Percentiles rank a stretch among this genome's conserved stretches.
Evolutionary conservation across 92 coral and sea anemone genomes (phyloP).

Genomic region (Chrysogorgia sp.): DNA sequence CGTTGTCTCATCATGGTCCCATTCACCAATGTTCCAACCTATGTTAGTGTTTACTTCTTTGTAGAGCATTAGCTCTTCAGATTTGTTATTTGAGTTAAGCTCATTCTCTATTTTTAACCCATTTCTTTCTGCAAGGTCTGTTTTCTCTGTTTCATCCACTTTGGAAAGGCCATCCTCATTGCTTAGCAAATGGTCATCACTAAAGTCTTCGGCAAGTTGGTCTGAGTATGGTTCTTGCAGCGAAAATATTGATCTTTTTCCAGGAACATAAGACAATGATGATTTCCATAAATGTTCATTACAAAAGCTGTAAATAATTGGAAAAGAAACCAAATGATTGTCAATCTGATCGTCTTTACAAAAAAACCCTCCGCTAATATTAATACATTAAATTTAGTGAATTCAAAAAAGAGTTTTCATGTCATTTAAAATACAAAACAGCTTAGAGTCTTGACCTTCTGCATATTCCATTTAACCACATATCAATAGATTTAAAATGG

Average conservation of each 20-base stretch:
- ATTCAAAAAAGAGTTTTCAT: too few species aligned
- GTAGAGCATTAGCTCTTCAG: background rate
- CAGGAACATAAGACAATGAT: slow-evolving; percentile 67
- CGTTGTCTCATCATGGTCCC: background rate
- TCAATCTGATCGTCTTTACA: background rate
- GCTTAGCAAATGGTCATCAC: slow-evolving; percentile 24
- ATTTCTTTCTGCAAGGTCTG: background rate
- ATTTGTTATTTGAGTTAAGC: background rate
- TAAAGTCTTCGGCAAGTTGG: slow-evolving; percentile 58
- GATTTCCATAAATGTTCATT: slow-evolving; percentile 80
- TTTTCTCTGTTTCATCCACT: slow-evolving; percentile 9
- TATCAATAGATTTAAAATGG: slow-evolving; percentile 91
- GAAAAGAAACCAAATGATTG: background rate
- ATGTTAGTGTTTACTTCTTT: background rate
- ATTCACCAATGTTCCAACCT: background rate
- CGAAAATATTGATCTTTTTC: slow-evolving; percentile 84
- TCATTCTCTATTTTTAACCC: background rate
- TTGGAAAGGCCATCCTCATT: slow-evolving; percentile 11
- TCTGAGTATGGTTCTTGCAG: slow-evolving; percentile 65
- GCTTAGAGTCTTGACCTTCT: slow-evolving; percentile 58
- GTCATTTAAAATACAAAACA: background rate
- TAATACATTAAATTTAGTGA: too few species aligned
- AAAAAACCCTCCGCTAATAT: too few species aligned
- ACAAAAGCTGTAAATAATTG: slow-evolving; percentile 58
- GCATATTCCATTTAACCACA: slow-evolving; percentile 91